A percentile compares a stretch with the other conserved stretches of the same genome.
Conservation (phyloP, 2,797 vertebrate species). For the Tolypeutes matacus region DNA sequence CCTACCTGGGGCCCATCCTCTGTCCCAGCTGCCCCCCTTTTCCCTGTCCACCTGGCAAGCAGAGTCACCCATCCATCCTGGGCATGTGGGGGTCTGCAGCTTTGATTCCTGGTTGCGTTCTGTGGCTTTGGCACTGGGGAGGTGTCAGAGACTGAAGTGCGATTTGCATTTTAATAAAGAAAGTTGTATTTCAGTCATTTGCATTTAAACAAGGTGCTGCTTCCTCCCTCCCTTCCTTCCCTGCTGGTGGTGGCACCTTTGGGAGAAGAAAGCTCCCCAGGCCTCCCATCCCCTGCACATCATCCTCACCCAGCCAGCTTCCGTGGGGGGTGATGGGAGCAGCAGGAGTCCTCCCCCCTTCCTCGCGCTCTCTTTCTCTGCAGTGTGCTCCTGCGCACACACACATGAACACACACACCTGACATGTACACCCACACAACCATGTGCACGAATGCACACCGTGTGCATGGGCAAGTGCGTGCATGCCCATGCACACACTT, state of each 20-base stretch:
- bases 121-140: conserved; percentile 25
- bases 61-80: background rate
- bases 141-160: conserved; percentile 66
- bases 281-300: background rate
- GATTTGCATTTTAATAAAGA: conserved; percentile 89
- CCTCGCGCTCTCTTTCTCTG: accelerated
- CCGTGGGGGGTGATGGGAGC: background rate
- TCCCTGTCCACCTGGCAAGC: background rate
- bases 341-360: background rate
- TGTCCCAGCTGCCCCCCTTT: background rate
- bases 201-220: conserved; percentile 86
- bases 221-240: conserved; percentile 47
- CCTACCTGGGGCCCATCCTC: background rate
- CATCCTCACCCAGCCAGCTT: background rate
- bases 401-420: accelerated
- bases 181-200: conserved; percentile 86
- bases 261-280: conserved; percentile 50
- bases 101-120: conserved; percentile 19
- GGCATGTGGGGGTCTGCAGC: background rate
- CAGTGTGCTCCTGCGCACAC: background rate
- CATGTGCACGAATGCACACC: background rate
- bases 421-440: background rate
- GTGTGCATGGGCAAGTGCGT: background rate
- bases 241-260: conserved; percentile 70
- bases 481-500: background rate